Percentiles rank a stretch among this genome's conserved stretches.
phyloP scores from a whole-genome alignment of 2,888 invertebrate genomes.

The Parnassius apollo region DNA sequence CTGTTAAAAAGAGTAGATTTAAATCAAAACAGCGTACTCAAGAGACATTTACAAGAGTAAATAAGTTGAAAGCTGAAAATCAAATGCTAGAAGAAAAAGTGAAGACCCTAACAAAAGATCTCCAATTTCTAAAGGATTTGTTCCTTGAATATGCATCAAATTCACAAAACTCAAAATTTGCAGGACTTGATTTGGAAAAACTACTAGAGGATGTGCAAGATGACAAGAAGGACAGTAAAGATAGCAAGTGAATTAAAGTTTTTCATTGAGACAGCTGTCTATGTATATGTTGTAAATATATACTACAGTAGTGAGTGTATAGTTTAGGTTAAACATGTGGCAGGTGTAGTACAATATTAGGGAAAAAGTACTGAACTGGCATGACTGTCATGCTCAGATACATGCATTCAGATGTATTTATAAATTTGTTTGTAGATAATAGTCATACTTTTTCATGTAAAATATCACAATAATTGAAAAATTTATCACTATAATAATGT shows the following conservation, averaged over 20 bases:
- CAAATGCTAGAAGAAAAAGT: slow-evolving; percentile 90
- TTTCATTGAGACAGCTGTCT: no score
- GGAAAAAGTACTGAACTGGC: no score
- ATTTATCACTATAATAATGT: no score
- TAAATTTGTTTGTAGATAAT: no score
- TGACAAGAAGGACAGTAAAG: slow-evolving; percentile 49
- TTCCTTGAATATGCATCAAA: slow-evolving; percentile 90
- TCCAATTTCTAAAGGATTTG: slow-evolving; percentile 89
- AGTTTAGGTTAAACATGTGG: no score
- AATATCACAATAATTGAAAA: no score
- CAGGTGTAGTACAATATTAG: no score
- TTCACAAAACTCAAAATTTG: slow-evolving; percentile 75
- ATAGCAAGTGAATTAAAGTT: slow-evolving; percentile 32
- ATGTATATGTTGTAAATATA: no score
- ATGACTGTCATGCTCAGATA: no score
- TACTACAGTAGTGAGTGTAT: no score
- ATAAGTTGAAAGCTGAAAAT: slow-evolving; percentile 88
- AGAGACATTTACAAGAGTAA: slow-evolving; percentile 88
- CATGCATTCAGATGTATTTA: no score
- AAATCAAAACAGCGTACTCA: slow-evolving; percentile 89
- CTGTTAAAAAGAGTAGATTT: slow-evolving; percentile 90
- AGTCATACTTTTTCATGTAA: no score
- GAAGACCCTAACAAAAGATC: slow-evolving; percentile 89
- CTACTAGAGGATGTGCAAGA: slow-evolving; percentile 78
- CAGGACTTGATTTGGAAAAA: slow-evolving; percentile 80